Base-by-base conservation (phyloP, 1,140 invertebrate species). In the Tachypleus tridentatus region DNA sequence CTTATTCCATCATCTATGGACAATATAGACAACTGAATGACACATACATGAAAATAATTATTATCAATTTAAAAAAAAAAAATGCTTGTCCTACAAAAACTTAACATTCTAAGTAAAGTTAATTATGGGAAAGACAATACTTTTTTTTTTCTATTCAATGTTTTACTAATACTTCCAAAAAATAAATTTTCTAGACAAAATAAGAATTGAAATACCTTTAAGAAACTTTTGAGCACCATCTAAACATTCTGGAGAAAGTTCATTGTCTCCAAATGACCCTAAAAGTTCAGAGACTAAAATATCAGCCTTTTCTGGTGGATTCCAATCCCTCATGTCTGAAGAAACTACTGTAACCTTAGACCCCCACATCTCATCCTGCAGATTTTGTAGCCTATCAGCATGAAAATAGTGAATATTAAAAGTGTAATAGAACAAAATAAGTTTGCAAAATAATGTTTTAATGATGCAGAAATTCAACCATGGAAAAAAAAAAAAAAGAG, bases 201-300 rank as follows among this genome's bases (percentile, higher is more conserved):
- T 49, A 58, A 47, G 61, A 52, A 64, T 56, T 49, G 56, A 62
- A 51, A 71, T 73, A 86, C 85, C 83, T 81, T 91, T 94, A 0
- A 98, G 77, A 69, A 94, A 88, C 57, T 86, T 83, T 71, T 93
- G 86, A 9, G 93, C 93, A 5, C 95, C 94, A 81, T 99, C 94
- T 9, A 99, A 81, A 80, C 97, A 99, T 78, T 99, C 97, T 0
- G 97, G 97, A 3, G 93, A 97, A 2, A 99, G 82, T 80, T 99
- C 97, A 78, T 99, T 99, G 76, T 99, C 96, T 29, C 94, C 95
- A 82, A 99, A 98, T 7, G 96, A 98, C 4, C 97, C 91, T 6
- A 99, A 80, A 11, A 99, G 79, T 80, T 99, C 97, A 7, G 94
- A 98, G 3, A 99, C 88, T 51, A 99, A 78, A 67, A 99, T 94